These are phyloP conservation scores for Columbina picui DNA, from an alignment of 2,113 vertebrate genomes.

Conservation along the genomic window DNA sequence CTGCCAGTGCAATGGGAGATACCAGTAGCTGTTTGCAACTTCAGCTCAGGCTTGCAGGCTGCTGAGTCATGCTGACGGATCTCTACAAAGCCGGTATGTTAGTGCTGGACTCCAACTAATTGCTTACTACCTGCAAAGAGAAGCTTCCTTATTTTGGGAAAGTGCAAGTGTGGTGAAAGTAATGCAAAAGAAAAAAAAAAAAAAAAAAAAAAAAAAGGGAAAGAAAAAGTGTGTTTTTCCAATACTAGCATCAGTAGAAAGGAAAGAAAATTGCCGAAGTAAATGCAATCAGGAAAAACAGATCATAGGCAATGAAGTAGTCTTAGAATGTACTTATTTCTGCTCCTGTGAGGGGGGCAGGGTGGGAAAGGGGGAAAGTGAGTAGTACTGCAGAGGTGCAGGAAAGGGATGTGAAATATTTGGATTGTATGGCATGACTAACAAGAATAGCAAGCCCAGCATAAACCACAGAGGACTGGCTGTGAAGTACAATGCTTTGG, in stretches of 20 bases:
- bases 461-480: background rate
- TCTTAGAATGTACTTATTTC: background rate
- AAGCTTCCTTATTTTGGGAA: background rate
- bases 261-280: background rate
- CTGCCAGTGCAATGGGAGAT: background rate
- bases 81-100: background rate
- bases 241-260: background rate
- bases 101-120: background rate
- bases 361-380: fast-evolving
- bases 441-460: background rate
- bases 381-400: background rate
- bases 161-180: background rate
- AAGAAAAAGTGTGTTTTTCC: background rate
- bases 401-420: background rate
- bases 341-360: background rate
- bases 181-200: background rate
- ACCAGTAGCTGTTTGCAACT: background rate
- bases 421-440: background rate
- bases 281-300: background rate
- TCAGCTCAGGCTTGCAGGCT: background rate
- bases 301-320: background rate
- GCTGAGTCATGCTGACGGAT: slow-evolving; percentile 19
- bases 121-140: background rate
- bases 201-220: background rate
- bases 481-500: background rate